Conservation (phyloP, 2,113 vertebrate species). For the Corythoichthys haematopterus region DNA sequence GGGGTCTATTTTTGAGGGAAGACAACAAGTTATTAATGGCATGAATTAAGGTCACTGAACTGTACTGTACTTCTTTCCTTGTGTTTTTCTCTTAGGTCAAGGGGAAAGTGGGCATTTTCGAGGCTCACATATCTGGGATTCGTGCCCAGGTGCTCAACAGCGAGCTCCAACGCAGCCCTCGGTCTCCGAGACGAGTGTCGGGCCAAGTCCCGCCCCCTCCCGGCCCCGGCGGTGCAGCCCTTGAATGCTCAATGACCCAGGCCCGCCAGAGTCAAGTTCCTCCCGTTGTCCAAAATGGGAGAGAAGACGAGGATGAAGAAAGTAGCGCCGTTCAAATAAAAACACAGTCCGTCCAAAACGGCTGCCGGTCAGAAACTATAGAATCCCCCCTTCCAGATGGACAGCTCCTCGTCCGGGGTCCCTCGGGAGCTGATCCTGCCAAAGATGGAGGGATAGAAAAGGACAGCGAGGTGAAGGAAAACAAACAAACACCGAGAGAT, state of each 20-base stretch:
- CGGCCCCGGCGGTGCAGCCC: conserved; percentile 21
- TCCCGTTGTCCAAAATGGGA: conserved; percentile 66
- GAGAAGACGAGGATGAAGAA: conserved; percentile 40
- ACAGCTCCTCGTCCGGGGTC: conserved; percentile 3
- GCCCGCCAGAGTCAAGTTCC: conserved; percentile 31
- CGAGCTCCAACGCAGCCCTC: conserved; percentile 77
- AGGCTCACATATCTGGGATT: conserved; percentile 83
- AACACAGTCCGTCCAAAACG: conserved; percentile 30
- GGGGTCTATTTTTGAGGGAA: too few species aligned
- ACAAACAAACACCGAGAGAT: conserved; percentile 29
- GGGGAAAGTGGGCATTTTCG: conserved; percentile 88
- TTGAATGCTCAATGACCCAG: conserved; percentile 46
- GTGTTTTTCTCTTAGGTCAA: conserved; percentile 50
- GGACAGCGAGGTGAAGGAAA: conserved; percentile 15
- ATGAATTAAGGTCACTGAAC: too few species aligned
- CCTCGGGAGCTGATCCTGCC: conserved; percentile 1
- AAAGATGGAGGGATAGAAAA: conserved; percentile 16
- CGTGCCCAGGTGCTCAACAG: conserved; percentile 75
- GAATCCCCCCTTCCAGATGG: conserved; percentile 24
- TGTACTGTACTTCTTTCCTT: too few species aligned
- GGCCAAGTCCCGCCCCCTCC: conserved; percentile 37
- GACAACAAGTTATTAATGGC: too few species aligned
- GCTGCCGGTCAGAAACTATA: conserved; percentile 27
- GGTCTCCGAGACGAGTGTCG: conserved; percentile 56
- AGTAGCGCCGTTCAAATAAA: conserved; percentile 20